Percentiles rank a stretch among this genome's conserved stretches.
Evolutionary conservation across 1,140 invertebrate genomes (phyloP).

Genomic region (Coelopa frigida): DNA sequence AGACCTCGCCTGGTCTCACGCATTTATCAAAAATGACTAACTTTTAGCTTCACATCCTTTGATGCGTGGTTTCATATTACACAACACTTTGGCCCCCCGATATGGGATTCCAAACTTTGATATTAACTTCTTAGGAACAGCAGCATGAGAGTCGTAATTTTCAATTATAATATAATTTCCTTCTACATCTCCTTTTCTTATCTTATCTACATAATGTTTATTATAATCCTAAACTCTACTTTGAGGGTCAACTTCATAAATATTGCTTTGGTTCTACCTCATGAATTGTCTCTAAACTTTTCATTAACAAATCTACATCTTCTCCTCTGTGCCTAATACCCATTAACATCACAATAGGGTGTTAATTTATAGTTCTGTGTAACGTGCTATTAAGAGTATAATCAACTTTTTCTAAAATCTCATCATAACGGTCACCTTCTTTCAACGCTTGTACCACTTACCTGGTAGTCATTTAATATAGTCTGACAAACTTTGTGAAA

Average conservation of each 20-base stretch:
- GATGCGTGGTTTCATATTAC: too few relatives aligned
- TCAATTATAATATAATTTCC: neutral
- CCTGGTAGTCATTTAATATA: neutral
- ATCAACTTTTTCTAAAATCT: neutral
- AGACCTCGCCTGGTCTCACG: too few relatives aligned
- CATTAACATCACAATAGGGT: neutral
- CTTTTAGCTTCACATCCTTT: too few relatives aligned
- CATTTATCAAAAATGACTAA: too few relatives aligned
- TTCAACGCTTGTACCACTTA: neutral
- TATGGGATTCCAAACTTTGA: neutral
- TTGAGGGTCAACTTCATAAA: too few relatives aligned
- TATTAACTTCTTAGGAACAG: neutral
- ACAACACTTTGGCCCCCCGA: too few relatives aligned
- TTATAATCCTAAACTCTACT: too few relatives aligned
- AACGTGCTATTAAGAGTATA: neutral
- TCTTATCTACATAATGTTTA: neutral
- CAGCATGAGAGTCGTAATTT: neutral
- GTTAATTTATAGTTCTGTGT: neutral
- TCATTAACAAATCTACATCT: conserved; percentile 10
- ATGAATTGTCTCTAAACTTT: conserved; percentile 1
- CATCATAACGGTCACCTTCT: neutral
- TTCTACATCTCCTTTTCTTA: neutral
- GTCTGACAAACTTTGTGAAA: too few relatives aligned
- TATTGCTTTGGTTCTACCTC: neutral
- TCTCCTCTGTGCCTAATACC: neutral